Evolutionary conservation across 2,797 vertebrate species (phyloP).

Genomic region (Buceros bicornis): DNA sequence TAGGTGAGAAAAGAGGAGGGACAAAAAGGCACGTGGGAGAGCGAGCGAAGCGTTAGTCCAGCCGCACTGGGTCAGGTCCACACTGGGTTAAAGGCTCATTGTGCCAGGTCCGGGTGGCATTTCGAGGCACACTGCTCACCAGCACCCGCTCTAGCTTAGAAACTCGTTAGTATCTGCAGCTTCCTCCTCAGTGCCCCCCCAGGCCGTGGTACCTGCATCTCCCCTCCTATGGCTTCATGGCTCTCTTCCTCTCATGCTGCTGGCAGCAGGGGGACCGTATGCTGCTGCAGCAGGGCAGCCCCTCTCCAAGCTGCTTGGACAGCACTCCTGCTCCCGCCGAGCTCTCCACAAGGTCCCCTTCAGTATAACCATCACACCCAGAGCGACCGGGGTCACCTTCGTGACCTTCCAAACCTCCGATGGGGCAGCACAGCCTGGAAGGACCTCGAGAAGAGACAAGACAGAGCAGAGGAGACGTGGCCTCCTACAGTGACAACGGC

Average conservation of each 20-base stretch:
- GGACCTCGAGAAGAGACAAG: fast-evolving
- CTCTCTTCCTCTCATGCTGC: not conserved
- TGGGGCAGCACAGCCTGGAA: not conserved
- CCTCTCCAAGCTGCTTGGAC: not conserved
- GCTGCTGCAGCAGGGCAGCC: fast-evolving
- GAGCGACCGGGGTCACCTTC: not conserved
- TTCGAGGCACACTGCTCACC: not conserved
- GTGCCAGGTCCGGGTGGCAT: not conserved
- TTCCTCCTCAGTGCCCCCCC: not conserved
- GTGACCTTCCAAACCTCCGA: not conserved
- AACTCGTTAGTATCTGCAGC: not conserved
- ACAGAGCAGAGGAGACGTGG: fast-evolving
- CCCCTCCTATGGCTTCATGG: not conserved
- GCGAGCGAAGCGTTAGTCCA: not conserved
- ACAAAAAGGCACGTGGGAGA: not conserved
- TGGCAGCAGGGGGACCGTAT: not conserved
- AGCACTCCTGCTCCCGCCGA: fast-evolving
- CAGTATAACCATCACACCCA: not conserved
- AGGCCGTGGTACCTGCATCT: not conserved
- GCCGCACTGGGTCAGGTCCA: not conserved
- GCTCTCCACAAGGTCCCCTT: not conserved
- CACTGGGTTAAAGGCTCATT: not conserved
- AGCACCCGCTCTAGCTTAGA: not conserved
- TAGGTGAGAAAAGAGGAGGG: not conserved
- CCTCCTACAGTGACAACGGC: fast-evolving